Evolutionary conservation across 2,888 invertebrate genomes (phyloP).

Genomic region (Tipula vernalis): DNA sequence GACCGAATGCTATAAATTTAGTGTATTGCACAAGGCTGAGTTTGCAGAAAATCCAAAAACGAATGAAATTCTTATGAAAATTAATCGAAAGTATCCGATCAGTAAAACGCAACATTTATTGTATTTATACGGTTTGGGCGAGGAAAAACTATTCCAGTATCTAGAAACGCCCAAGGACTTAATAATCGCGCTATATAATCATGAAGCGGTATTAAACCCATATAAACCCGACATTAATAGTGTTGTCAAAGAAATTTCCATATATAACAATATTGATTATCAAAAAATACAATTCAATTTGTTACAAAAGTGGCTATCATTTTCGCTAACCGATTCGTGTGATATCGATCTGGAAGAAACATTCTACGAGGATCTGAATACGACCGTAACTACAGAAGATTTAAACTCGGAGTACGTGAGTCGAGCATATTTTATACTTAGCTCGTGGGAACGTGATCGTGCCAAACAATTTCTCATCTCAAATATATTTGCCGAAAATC

Average conservation of each 20-base stretch:
- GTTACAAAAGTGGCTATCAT: conserved; percentile 32
- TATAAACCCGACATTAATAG: conserved; percentile 32
- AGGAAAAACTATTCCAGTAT: conserved; percentile 29
- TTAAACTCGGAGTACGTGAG: conserved; percentile 10
- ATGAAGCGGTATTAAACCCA: conserved; percentile 28
- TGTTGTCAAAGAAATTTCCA: conserved; percentile 28
- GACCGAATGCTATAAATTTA: conserved; percentile 32
- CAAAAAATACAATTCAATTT: conserved; percentile 28
- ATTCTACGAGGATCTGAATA: conserved; percentile 28
- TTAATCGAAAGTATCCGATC: conserved; percentile 33
- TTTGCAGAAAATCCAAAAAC: conserved; percentile 21
- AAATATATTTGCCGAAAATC: not conserved
- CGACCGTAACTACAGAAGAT: conserved; percentile 6
- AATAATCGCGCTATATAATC: conserved; percentile 29
- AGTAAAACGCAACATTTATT: conserved; percentile 33
- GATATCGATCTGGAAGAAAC: conserved; percentile 31
- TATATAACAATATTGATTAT: conserved; percentile 27
- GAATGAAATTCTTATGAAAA: conserved; percentile 26
- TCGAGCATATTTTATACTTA: conserved; percentile 32
- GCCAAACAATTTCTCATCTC: conserved; percentile 28
- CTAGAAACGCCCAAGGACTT: conserved; percentile 31
- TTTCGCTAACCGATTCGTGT: conserved; percentile 19
- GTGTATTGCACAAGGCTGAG: conserved; percentile 23
- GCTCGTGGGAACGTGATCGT: conserved; percentile 29
- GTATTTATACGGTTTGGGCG: conserved; percentile 28